A percentile compares a stretch with the other conserved stretches of the same genome.
Evolutionary conservation across 2,113 vertebrate genomes (phyloP).

Genomic region (Cyanoliseus patagonus): DNA sequence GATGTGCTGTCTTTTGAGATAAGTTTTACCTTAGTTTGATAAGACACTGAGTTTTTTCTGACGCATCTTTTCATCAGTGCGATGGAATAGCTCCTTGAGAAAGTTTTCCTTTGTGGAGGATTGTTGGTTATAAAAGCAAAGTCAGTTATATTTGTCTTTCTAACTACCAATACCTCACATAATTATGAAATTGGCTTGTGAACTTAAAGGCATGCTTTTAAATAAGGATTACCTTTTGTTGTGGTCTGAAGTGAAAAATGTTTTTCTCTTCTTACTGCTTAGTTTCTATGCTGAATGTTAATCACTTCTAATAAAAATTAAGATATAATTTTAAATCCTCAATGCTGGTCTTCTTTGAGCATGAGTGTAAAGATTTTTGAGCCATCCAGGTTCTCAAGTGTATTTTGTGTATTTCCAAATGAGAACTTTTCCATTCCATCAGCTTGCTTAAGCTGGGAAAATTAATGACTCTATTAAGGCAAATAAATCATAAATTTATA

Average conservation of each 20-base stretch:
- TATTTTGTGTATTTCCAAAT: not conserved
- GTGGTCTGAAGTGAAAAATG: not conserved
- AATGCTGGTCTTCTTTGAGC: not conserved
- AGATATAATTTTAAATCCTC: not conserved
- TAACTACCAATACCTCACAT: not conserved
- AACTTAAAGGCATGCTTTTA: not conserved
- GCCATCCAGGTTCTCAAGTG: not conserved
- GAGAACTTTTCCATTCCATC: not conserved
- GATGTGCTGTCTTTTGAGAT: not conserved
- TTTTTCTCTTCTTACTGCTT: not conserved
- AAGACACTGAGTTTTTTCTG: not conserved
- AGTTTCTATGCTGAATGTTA: not conserved
- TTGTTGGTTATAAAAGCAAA: not conserved
- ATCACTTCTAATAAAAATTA: not conserved
- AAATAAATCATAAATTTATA: conserved; percentile 57
- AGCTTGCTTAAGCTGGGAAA: conserved; percentile 49
- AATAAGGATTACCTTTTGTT: not conserved
- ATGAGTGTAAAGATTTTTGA: not conserved
- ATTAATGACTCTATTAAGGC: conserved; percentile 65
- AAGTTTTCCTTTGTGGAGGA: not conserved
- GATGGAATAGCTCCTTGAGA: not conserved
- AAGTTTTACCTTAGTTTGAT: not conserved
- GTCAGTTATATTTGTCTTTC: not conserved
- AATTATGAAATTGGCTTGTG: not conserved
- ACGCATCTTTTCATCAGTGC: not conserved